Base-by-base conservation (phyloP, 2,113 vertebrate genomes). In the Perca schrenkii region DNA sequence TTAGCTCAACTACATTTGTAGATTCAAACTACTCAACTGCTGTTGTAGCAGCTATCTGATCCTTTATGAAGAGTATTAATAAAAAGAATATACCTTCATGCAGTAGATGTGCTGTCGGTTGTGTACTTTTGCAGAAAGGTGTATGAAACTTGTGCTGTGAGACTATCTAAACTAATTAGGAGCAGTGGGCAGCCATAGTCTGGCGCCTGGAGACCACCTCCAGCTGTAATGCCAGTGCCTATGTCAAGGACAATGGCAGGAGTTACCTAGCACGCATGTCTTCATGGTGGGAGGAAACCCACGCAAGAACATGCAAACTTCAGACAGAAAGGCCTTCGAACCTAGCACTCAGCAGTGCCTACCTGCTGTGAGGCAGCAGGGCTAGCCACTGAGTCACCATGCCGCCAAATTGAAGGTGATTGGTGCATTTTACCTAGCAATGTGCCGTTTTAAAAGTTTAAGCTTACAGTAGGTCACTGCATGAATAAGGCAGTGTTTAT, bases 1-100 rank as follows among this genome's bases (percentile, higher is more conserved):
- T 86, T 53, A 75, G 73, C 74, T 76, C 65, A 54, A 50, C 64
- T 88, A 77, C 86, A 88, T 86, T 90, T 87, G 83, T 74, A 84
- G 74, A 85, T 50, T 86, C 64, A 74, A 83, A 57, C 72, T 65
- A 60, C 77, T 88, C 69, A 70, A 17, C 80, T 54, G 67, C 60
- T 65, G 28, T 13, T 69, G 68, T 22, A 61, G 64, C 54, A 70
- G 28, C 53, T 25, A 40, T 36, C 47, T 15, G 6, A 77, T 66
- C 31, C 31, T 71, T 88, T 58, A 60, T 50, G 53, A 19, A 58
- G 49, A 67, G 46, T 72, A 83, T 83, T 79, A 78, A 84, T 79
- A 91, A 63, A 69, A 36, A 47, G 8, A 3, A 40, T 3, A 60
- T 63, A 10, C 16, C 17, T 22, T 15, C 16, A 69, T 63, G 21